Percentiles rank a stretch among this genome's conserved stretches.
Conservation (phyloP, 2,888 invertebrate genomes). For the Eilema depressum region DNA sequence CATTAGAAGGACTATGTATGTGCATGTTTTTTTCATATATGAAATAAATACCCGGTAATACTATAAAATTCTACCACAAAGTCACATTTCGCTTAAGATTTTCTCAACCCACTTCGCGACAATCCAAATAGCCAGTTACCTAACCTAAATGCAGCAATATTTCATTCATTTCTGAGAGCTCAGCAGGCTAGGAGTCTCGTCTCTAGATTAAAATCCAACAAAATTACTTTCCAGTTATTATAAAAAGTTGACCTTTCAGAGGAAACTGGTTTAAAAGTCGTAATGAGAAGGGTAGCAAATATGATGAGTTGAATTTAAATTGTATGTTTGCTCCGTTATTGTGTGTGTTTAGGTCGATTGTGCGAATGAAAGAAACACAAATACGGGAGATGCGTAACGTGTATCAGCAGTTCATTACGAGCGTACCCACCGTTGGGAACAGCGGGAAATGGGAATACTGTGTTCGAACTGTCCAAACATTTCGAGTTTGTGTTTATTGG, state of each 20-base stretch:
- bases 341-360: neutral
- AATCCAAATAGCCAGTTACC: neutral
- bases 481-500: neutral
- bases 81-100: neutral
- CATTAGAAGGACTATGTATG: too few relatives aligned
- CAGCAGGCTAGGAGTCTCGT: neutral
- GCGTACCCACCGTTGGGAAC: neutral
- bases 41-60: too few relatives aligned
- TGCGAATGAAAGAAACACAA: neutral
- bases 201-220: neutral
- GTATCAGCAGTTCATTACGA: neutral
- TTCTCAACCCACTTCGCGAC: neutral
- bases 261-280: neutral
- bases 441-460: neutral
- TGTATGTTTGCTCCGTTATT: slow-evolving; percentile 8
- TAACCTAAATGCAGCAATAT: neutral
- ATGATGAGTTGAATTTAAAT: slow-evolving; percentile 16
- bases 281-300: slow-evolving; percentile 11
- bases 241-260: slow-evolving; percentile 13
- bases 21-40: too few relatives aligned
- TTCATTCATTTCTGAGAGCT: neutral
- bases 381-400: neutral
- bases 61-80: neutral
- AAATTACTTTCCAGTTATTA: slow-evolving; percentile 16
- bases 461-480: neutral